These are phyloP conservation scores for Tursiops truncatus DNA, from an alignment of 2,113 vertebrate genomes.

Conservation along the genomic window DNA sequence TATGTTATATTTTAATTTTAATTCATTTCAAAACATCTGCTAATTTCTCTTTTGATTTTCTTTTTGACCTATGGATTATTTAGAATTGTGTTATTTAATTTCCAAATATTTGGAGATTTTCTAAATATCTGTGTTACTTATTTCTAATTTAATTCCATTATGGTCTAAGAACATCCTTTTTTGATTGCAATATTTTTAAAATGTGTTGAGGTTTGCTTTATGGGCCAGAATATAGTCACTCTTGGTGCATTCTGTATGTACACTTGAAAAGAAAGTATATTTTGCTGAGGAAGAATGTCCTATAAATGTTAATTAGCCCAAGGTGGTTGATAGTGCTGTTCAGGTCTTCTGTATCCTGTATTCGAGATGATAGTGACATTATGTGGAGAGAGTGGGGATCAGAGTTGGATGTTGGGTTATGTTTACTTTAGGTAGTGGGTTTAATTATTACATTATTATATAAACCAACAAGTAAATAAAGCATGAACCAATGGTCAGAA, in stretches of 20 bases:
- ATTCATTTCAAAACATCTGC: neutral
- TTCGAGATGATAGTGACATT: neutral
- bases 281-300: neutral
- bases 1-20: neutral
- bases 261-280: neutral
- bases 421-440: neutral
- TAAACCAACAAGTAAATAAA: neutral
- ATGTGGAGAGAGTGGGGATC: neutral
- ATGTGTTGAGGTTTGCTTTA: neutral
- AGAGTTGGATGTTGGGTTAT: neutral
- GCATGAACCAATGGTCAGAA: neutral
- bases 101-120: neutral
- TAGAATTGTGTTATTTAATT: conserved; percentile 5
- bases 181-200: neutral
- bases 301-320: neutral
- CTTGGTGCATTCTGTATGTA: neutral
- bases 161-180: neutral
- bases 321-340: neutral
- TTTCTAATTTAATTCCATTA: neutral
- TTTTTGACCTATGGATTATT: neutral
- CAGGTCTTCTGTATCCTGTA: neutral
- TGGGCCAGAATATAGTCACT: neutral
- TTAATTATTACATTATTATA: conserved; percentile 18
- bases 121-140: neutral
- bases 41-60: neutral